Percentiles rank a stretch among this genome's conserved stretches.
Conservation (phyloP, 2,888 invertebrate species). For the Labia minor region DNA sequence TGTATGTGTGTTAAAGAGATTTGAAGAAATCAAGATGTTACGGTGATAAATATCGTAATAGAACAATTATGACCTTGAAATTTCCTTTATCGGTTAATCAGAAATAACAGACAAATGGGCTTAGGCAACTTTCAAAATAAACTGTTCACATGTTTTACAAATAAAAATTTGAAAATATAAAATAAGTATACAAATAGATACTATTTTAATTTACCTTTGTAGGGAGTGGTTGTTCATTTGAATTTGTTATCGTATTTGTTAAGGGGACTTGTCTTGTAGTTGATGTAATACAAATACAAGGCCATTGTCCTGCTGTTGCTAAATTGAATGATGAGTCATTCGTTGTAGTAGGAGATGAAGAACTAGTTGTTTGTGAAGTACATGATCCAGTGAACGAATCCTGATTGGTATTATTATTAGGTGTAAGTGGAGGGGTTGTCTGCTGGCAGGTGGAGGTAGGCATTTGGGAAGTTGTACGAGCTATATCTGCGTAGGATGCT, state of each 20-base stretch:
- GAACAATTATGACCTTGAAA: too few species aligned
- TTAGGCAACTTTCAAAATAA: not conserved
- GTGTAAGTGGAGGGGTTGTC: constrained; percentile 22
- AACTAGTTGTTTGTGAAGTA: constrained; percentile 15
- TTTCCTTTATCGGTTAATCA: too few species aligned
- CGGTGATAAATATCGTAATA: too few species aligned
- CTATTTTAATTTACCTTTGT: not conserved
- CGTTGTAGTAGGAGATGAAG: constrained; percentile 19
- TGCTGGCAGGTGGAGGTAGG: constrained; percentile 18
- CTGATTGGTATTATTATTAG: not conserved
- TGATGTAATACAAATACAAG: not conserved
- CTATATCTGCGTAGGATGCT: constrained; percentile 74
- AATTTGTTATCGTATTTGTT: not conserved
- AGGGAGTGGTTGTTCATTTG: not conserved
- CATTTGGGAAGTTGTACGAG: constrained; percentile 41
- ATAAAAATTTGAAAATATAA: too few species aligned
- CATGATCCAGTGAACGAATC: constrained; percentile 16
- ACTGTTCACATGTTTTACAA: not conserved
- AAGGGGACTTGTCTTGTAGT: not conserved
- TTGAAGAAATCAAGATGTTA: too few species aligned
- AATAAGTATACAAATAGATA: too few species aligned
- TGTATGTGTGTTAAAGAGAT: too few species aligned
- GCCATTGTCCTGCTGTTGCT: constrained; percentile 4
- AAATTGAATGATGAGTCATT: constrained; percentile 14
- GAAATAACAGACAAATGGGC: too few species aligned